A percentile compares a stretch with the other conserved stretches of the same genome.
phyloP scores from a whole-genome alignment of 2,888 invertebrate genomes.

The Drosophila testacea region DNA sequence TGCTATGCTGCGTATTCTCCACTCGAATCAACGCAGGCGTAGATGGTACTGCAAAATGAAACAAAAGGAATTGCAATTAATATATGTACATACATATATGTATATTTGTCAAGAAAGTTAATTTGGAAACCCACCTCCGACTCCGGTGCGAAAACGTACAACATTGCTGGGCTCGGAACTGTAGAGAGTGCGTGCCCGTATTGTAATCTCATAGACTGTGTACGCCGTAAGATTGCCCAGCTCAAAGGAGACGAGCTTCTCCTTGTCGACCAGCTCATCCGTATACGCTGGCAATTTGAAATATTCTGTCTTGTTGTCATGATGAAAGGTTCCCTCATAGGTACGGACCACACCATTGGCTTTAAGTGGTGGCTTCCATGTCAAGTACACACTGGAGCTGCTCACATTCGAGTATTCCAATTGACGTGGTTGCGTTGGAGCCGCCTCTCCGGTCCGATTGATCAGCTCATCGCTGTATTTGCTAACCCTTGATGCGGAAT shows the following conservation, averaged over 20 bases:
- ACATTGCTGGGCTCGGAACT: conserved; percentile 88
- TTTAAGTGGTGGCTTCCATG: conserved; percentile 88
- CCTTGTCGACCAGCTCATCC: conserved; percentile 54
- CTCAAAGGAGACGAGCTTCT: conserved; percentile 68
- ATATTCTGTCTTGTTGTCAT: conserved; percentile 38
- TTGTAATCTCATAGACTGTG: conserved; percentile 89
- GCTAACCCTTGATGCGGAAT: conserved; percentile 86
- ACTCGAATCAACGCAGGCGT: conserved; percentile 46
- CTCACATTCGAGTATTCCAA: conserved; percentile 36
- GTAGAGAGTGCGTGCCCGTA: conserved; percentile 90
- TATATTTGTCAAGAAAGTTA: too few relatives aligned
- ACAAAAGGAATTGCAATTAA: background rate
- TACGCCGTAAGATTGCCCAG: conserved; percentile 86
- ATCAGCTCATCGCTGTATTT: conserved; percentile 87
- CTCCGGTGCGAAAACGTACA: conserved; percentile 87
- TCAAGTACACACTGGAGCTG: conserved; percentile 42
- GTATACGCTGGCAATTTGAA: conserved; percentile 40
- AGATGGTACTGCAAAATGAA: conserved; percentile 74
- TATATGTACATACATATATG: too few relatives aligned
- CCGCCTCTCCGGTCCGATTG: conserved; percentile 90
- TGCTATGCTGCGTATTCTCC: conserved; percentile 50
- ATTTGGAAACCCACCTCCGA: conserved; percentile 85
- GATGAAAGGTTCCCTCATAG: conserved; percentile 43
- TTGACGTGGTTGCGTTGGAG: conserved; percentile 86
- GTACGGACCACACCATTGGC: conserved; percentile 89